Percentiles rank a stretch among this genome's conserved stretches.
These are phyloP conservation scores for Dromiciops gliroides DNA, from an alignment of 2,113 vertebrate species.

Conservation along the genomic window DNA sequence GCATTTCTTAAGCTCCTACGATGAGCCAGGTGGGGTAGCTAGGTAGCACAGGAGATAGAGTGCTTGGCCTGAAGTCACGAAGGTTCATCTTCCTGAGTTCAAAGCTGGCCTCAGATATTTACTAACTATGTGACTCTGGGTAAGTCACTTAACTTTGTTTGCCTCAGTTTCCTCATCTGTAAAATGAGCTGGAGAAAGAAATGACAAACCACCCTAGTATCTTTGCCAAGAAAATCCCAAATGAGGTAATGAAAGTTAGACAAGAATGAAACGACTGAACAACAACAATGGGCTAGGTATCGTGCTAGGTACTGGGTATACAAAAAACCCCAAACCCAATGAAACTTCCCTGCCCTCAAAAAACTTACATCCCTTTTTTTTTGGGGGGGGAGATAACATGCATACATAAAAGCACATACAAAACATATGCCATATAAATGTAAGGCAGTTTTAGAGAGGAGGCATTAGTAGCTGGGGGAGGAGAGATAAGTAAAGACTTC, in stretches of 20 bases:
- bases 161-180: neutral
- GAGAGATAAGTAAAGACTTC: neutral
- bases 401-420: neutral
- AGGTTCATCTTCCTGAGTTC: neutral
- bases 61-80: neutral
- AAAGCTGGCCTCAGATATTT: neutral
- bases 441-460: neutral
- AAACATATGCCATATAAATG: neutral
- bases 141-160: neutral
- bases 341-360: neutral
- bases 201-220: neutral
- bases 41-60: neutral
- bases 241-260: neutral
- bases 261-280: neutral
- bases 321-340: neutral
- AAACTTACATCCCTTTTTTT: neutral
- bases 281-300: neutral
- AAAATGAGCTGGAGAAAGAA: neutral
- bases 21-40: neutral
- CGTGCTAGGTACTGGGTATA: neutral
- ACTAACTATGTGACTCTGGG: neutral
- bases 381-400: neutral
- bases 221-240: neutral
- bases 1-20: neutral
- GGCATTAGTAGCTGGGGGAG: neutral